phyloP scores from a whole-genome alignment of 30 jellyfish, hydroid and myxozoan genomes.

The Morbakka virulenta region DNA sequence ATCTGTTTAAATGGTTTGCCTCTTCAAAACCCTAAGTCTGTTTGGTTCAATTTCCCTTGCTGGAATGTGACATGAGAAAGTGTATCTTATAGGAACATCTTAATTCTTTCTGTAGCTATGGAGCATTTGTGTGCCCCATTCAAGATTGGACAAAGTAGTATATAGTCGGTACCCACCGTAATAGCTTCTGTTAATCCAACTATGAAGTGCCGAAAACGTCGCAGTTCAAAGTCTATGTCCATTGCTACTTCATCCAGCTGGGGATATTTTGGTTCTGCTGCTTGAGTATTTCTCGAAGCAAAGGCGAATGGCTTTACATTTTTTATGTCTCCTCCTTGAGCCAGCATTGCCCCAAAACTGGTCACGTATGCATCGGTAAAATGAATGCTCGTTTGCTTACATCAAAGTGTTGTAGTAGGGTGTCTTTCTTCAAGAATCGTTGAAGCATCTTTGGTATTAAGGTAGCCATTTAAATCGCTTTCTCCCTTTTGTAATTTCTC shows the following conservation, averaged over 20 bases:
- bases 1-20: too few species aligned
- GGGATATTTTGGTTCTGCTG: slow-evolving; percentile 4
- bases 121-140: too few species aligned
- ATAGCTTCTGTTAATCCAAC: slow-evolving; percentile 9
- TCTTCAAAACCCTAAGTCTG: too few species aligned
- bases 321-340: neutral
- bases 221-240: neutral
- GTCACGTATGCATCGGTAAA: neutral
- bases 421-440: neutral
- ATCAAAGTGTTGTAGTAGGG: neutral
- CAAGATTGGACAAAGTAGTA: too few species aligned
- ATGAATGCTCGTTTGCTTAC: neutral
- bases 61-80: too few species aligned
- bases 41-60: too few species aligned
- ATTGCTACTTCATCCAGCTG: slow-evolving; percentile 23
- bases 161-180: too few species aligned
- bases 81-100: too few species aligned
- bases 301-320: slow-evolving; percentile 4
- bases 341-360: slow-evolving; percentile 15
- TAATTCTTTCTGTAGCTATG: too few species aligned
- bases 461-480: neutral
- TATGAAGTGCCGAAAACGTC: slow-evolving; percentile 22
- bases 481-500: neutral
- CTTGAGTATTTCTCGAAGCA: neutral
- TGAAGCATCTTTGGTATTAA: neutral